A percentile compares a stretch with the other conserved stretches of the same genome.
Evolutionary conservation across 2,888 invertebrate genomes (phyloP).

Genomic region (Callyntrura sp.): DNA sequence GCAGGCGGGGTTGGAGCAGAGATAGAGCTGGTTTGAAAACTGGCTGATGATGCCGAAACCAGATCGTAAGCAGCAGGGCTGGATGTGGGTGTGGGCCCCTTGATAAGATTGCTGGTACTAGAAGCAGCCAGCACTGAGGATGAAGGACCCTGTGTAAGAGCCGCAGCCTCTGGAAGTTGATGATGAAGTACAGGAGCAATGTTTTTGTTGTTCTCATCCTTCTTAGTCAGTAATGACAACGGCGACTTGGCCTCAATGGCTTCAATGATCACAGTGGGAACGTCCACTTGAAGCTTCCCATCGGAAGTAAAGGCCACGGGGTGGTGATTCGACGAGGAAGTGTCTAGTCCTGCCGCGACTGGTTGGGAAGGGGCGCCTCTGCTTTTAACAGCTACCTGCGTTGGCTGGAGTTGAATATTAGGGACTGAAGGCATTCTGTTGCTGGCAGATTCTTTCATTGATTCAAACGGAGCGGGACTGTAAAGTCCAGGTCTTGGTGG

Average conservation of each 20-base stretch:
- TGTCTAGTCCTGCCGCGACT: slow-evolving; percentile 51
- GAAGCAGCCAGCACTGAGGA: neutral
- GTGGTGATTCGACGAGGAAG: slow-evolving; percentile 72
- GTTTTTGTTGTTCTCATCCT: slow-evolving; percentile 55
- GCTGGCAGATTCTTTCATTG: slow-evolving; percentile 58
- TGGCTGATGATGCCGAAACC: slow-evolving; percentile 47
- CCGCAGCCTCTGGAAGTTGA: slow-evolving; percentile 71
- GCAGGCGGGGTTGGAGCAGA: slow-evolving; percentile 60
- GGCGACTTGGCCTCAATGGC: slow-evolving; percentile 74
- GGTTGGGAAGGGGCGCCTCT: slow-evolving; percentile 63
- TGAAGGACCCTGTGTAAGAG: slow-evolving; percentile 49
- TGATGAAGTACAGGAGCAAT: slow-evolving; percentile 24
- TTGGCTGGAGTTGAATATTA: slow-evolving; percentile 72
- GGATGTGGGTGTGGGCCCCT: slow-evolving; percentile 48
- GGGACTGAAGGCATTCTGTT: slow-evolving; percentile 54
- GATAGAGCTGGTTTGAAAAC: slow-evolving; percentile 45
- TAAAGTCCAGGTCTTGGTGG: slow-evolving; percentile 62
- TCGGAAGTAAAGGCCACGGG: slow-evolving; percentile 73
- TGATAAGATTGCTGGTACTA: slow-evolving; percentile 35
- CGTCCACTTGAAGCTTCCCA: slow-evolving; percentile 75
- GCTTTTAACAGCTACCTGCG: slow-evolving; percentile 70
- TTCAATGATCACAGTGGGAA: slow-evolving; percentile 76
- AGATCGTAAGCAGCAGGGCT: slow-evolving; percentile 37
- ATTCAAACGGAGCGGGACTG: slow-evolving; percentile 70
- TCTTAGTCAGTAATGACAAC: slow-evolving; percentile 56